A percentile compares a stretch with the other conserved stretches of the same genome.
phyloP scores from a whole-genome alignment of 2,113 vertebrate genomes.

The Paraplagusia blochii region DNA sequence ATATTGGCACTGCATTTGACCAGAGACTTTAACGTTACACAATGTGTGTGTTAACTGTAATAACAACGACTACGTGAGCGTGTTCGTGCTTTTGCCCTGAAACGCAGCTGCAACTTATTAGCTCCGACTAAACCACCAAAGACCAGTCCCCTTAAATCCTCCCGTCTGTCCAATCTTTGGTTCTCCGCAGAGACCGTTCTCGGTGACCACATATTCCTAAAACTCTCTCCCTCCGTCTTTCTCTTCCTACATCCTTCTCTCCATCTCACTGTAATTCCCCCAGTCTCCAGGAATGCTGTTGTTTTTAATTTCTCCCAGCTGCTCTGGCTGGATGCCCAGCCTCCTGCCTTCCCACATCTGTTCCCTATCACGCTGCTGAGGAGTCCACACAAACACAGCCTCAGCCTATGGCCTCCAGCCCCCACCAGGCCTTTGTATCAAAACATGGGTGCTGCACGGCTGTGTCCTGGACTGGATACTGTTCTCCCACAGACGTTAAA shows the following conservation, averaged over 20 bases:
- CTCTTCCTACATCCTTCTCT: conserved; percentile 34
- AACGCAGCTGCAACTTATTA: conserved; percentile 68
- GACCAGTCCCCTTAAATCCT: conserved; percentile 54
- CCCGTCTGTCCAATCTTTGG: conserved; percentile 49
- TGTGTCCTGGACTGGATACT: conserved; percentile 24
- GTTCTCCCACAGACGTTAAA: conserved; percentile 3
- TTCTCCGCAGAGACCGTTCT: conserved; percentile 57
- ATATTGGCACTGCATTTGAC: conserved; percentile 20
- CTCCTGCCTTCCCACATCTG: conserved; percentile 89
- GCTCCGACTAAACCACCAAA: conserved; percentile 19
- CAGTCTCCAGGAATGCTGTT: conserved; percentile 78
- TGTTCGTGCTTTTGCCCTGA: conserved; percentile 41
- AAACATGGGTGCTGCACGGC: conserved; percentile 59
- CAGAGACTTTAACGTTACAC: conserved; percentile 17
- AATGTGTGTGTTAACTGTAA: conserved; percentile 8
- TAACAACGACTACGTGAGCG: conserved; percentile 1
- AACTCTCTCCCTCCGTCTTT: conserved; percentile 66
- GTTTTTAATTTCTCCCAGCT: conserved; percentile 88
- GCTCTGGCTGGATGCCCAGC: conserved; percentile 79
- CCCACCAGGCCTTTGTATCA: conserved; percentile 54
- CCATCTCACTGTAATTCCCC: conserved; percentile 76
- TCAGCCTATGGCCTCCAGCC: conserved; percentile 64
- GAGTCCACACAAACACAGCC: conserved; percentile 82
- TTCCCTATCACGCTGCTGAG: conserved; percentile 79
- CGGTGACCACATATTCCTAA: conserved; percentile 68